These are phyloP conservation scores for Callospermophilus lateralis DNA, from an alignment of 2,113 vertebrate species.

Conservation along the genomic window DNA sequence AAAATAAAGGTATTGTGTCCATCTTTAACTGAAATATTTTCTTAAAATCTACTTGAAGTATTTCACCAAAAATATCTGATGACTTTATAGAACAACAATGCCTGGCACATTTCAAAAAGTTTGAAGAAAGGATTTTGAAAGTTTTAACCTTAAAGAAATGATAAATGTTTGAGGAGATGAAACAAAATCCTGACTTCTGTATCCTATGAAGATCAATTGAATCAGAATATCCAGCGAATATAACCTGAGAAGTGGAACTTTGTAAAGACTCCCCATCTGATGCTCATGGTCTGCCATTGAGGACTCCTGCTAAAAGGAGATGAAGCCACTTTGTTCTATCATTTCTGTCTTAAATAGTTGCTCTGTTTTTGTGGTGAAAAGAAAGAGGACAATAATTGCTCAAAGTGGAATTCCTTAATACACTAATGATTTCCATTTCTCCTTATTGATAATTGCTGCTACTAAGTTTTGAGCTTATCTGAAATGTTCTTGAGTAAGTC, in stretches of 20 bases:
- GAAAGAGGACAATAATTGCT: neutral
- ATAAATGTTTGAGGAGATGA: neutral
- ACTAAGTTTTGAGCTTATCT: neutral
- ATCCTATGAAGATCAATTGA: neutral
- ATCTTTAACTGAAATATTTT: too few relatives aligned
- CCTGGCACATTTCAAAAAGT: neutral
- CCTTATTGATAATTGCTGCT: neutral
- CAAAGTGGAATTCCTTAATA: neutral
- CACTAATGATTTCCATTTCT: neutral
- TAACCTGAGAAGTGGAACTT: neutral
- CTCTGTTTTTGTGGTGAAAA: neutral
- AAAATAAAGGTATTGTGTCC: too few relatives aligned
- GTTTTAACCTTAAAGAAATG: neutral
- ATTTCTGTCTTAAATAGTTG: neutral
- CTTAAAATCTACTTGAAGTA: too few relatives aligned
- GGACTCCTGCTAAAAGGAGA: neutral
- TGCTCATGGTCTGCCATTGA: neutral
- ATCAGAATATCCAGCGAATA: neutral
- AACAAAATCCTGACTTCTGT: constrained; percentile 18
- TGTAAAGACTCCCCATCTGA: neutral
- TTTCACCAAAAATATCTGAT: neutral
- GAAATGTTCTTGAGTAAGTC: neutral
- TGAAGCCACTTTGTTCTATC: neutral
- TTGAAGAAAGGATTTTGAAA: neutral
- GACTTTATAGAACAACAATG: neutral